These are phyloP conservation scores for Anthopleura xanthogrammica DNA, from an alignment of 92 coral and sea anemone species.

Conservation along the genomic window DNA sequence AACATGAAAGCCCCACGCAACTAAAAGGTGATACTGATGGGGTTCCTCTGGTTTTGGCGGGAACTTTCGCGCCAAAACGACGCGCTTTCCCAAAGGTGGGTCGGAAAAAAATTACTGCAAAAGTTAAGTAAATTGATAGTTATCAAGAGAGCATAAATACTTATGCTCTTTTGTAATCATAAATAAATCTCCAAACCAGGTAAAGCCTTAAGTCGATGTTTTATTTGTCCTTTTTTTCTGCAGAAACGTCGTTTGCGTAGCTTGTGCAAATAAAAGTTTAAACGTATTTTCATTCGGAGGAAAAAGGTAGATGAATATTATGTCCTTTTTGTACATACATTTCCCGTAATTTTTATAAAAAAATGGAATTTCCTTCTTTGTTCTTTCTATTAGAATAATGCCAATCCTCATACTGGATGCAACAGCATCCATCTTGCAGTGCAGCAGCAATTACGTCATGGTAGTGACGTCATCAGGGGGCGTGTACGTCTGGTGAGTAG, in stretches of 20 bases:
- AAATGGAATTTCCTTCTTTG: background rate
- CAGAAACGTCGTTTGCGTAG: slow-evolving; percentile 88
- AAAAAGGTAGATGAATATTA: slow-evolving; percentile 58
- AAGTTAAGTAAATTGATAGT: too few relatives aligned
- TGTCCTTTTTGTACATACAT: slow-evolving; percentile 33
- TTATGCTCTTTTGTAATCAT: too few relatives aligned
- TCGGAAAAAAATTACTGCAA: too few relatives aligned
- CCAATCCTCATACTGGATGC: slow-evolving; percentile 86
- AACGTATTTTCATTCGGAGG: slow-evolving; percentile 89
- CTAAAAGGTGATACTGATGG: too few relatives aligned
- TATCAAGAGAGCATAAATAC: too few relatives aligned
- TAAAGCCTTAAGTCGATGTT: background rate
- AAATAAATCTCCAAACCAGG: background rate
- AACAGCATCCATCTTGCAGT: slow-evolving; percentile 86
- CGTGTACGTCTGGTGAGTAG: slow-evolving; percentile 89
- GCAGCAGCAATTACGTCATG: slow-evolving; percentile 92
- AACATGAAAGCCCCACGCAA: too few relatives aligned
- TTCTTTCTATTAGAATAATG: slow-evolving; percentile 52
- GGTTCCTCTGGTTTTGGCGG: too few relatives aligned
- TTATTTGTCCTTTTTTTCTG: slow-evolving; percentile 14
- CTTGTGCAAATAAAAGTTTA: slow-evolving; percentile 82
- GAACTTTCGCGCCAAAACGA: too few relatives aligned
- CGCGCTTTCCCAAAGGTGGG: too few relatives aligned
- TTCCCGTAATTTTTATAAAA: background rate
- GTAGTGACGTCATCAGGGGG: slow-evolving; percentile 96